Percentiles rank a stretch among this genome's conserved stretches.
These are phyloP conservation scores for Lacerta agilis DNA, from an alignment of 2,797 vertebrate genomes.

Conservation along the genomic window DNA sequence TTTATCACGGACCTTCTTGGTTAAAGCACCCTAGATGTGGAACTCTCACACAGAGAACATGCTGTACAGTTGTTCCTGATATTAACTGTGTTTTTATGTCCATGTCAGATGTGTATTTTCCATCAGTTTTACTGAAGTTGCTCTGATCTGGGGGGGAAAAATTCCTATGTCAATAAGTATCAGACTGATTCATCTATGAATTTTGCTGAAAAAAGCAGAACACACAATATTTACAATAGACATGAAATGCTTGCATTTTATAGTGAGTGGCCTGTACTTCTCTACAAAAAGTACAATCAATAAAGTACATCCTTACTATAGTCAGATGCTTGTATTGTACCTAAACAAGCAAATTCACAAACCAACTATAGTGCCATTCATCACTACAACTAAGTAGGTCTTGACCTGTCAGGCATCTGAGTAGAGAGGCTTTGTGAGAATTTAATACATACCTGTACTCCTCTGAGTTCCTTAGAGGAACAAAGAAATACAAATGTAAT, in stretches of 20 bases:
- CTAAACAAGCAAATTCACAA: not conserved
- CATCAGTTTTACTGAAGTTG: no score
- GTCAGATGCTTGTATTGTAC: not conserved
- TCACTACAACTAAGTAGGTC: not conserved
- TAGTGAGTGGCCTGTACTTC: not conserved
- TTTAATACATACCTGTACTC: not conserved
- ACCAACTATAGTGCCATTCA: not conserved
- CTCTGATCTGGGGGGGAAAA: no score
- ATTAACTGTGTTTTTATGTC: no score
- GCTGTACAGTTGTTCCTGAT: no score
- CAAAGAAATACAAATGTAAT: not conserved
- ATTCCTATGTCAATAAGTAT: not conserved
- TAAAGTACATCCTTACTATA: not conserved
- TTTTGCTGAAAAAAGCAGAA: not conserved
- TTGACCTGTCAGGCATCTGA: not conserved
- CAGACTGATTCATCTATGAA: not conserved
- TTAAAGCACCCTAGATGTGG: no score
- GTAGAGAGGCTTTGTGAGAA: not conserved
- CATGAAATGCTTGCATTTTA: not conserved
- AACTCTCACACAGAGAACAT: no score
- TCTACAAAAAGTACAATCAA: not conserved
- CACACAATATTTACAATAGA: not conserved
- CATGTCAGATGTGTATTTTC: no score
- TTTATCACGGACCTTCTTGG: no score
- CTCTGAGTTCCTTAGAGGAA: not conserved